These are phyloP conservation scores for Drosophila obscura DNA, from an alignment of 1,140 invertebrate genomes.

Conservation along the genomic window DNA sequence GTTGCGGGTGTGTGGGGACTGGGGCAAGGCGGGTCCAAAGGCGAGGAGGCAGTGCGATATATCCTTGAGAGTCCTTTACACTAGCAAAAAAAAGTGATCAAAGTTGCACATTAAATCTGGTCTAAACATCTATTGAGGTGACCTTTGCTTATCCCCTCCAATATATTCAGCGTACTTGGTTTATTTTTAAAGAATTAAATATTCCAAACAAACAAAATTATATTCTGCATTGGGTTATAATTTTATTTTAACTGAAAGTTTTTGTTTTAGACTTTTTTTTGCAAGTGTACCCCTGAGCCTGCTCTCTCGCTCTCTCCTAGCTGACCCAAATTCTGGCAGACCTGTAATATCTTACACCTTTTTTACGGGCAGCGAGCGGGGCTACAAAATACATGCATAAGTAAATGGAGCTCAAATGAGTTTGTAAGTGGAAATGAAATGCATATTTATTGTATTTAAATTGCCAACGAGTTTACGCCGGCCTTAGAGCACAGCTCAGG, in stretches of 20 bases:
- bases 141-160: too few relatives aligned
- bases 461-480: slow-evolving; percentile 52
- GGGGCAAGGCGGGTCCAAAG: slow-evolving; percentile 21
- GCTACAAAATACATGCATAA: slow-evolving; percentile 60
- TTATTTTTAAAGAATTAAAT: too few relatives aligned
- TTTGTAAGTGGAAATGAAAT: slow-evolving; percentile 81
- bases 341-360: slow-evolving; percentile 73
- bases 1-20: slow-evolving; percentile 52
- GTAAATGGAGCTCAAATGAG: slow-evolving; percentile 73
- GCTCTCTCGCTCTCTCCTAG: background rate
- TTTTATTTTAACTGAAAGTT: too few relatives aligned
- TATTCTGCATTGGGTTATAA: too few relatives aligned
- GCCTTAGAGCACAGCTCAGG: slow-evolving; percentile 27
- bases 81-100: background rate
- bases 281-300: background rate
- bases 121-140: too few relatives aligned
- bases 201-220: too few relatives aligned
- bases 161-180: too few relatives aligned
- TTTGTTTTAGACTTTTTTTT: slow-evolving; percentile 4
- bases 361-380: slow-evolving; percentile 32
- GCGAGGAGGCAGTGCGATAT: slow-evolving; percentile 23
- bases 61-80: slow-evolving; percentile 23
- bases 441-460: slow-evolving; percentile 82
- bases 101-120: background rate
- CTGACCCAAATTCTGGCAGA: slow-evolving; percentile 62